Percentiles rank a stretch among this genome's conserved stretches.
These are phyloP conservation scores for Labrus mixtus DNA, from an alignment of 2,113 vertebrate genomes.

Conservation along the genomic window DNA sequence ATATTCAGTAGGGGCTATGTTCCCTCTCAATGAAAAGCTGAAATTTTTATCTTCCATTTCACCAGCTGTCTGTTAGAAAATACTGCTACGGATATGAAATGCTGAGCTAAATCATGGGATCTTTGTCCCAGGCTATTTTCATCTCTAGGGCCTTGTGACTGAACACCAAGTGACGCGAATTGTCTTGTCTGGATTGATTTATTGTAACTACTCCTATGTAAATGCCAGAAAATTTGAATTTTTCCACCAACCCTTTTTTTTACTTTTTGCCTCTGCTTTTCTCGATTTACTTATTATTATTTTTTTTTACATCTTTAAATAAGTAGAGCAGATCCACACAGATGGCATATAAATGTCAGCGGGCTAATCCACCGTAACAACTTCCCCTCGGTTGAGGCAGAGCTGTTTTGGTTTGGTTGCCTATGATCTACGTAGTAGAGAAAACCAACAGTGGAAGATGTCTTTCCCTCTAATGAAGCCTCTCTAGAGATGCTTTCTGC, in stretches of 20 bases:
- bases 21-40: slow-evolving; percentile 29
- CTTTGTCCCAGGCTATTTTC: background rate
- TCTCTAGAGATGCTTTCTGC: slow-evolving; percentile 37
- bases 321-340: background rate
- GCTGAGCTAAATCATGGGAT: slow-evolving; percentile 12
- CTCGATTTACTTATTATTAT: background rate
- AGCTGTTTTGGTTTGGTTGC: background rate
- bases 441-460: slow-evolving; percentile 34
- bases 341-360: slow-evolving; percentile 13
- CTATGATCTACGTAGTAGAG: slow-evolving; percentile 29
- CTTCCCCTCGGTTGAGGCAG: background rate
- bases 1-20: slow-evolving; percentile 34
- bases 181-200: background rate
- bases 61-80: slow-evolving; percentile 31
- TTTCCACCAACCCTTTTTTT: background rate
- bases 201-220: background rate
- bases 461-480: slow-evolving; percentile 51
- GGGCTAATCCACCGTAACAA: slow-evolving; percentile 7
- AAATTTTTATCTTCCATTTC: slow-evolving; percentile 43
- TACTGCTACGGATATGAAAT: slow-evolving; percentile 13
- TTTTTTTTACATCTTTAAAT: background rate
- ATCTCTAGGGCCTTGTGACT: background rate
- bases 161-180: slow-evolving; percentile 6
- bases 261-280: too few species aligned
- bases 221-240: background rate